phyloP scores from a whole-genome alignment of 2,888 invertebrate genomes.

The Lasiommata megera region DNA sequence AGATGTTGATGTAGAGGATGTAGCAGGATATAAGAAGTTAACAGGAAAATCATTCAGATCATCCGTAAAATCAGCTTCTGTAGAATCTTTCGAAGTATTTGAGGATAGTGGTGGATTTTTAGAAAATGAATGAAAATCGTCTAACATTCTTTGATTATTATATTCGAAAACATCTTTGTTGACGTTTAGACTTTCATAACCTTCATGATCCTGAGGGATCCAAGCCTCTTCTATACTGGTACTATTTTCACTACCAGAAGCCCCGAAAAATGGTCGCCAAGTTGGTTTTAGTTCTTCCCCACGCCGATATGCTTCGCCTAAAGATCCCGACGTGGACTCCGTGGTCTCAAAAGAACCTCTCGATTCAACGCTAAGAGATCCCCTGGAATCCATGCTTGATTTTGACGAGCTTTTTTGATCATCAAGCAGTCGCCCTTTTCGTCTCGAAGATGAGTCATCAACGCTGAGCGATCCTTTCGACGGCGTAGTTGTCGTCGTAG shows the following conservation, averaged over 20 bases:
- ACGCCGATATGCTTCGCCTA: slow-evolving; percentile 85
- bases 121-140: slow-evolving; percentile 75
- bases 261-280: slow-evolving; percentile 91
- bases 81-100: slow-evolving; percentile 77
- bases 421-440: slow-evolving; percentile 67
- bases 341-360: slow-evolving; percentile 87
- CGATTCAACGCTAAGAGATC: slow-evolving; percentile 85
- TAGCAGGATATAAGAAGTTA: slow-evolving; percentile 87
- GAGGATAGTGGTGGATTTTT: slow-evolving; percentile 73
- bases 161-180: slow-evolving; percentile 74
- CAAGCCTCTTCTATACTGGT: slow-evolving; percentile 93
- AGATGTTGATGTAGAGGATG: slow-evolving; percentile 78
- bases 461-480: slow-evolving; percentile 77
- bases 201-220: slow-evolving; percentile 88
- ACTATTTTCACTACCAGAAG: slow-evolving; percentile 88
- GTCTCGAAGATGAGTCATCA: slow-evolving; percentile 73
- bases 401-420: slow-evolving; percentile 82
- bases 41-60: slow-evolving; percentile 89
- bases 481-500: slow-evolving; percentile 72
- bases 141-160: slow-evolving; percentile 67
- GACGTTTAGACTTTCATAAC: slow-evolving; percentile 78
- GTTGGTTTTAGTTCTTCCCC: slow-evolving; percentile 89
- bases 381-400: slow-evolving; percentile 84
- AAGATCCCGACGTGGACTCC: slow-evolving; percentile 87
- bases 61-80: slow-evolving; percentile 86